Conservation (phyloP, 2,888 invertebrate species). For the Phortica okadai region DNA sequence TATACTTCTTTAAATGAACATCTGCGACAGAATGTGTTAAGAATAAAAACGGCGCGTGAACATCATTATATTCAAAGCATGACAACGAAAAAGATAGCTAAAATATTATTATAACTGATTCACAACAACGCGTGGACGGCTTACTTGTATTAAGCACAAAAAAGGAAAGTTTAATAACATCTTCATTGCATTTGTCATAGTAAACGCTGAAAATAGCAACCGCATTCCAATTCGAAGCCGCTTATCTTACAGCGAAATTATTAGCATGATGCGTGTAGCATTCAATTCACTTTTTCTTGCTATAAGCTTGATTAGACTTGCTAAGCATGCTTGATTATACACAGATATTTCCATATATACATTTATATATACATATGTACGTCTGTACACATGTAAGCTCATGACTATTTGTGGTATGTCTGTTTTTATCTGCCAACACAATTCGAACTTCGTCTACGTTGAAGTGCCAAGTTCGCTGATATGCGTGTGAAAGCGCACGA, state of each 20-base stretch:
- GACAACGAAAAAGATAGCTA: too few species aligned
- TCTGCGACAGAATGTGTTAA: too few species aligned
- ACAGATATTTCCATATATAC: neutral
- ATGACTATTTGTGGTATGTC: neutral
- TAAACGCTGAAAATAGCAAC: too few species aligned
- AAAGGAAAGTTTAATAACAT: too few species aligned
- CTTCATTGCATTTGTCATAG: too few species aligned
- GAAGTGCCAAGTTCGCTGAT: conserved; percentile 17
- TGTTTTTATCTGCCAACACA: conserved; percentile 2
- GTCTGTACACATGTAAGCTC: neutral
- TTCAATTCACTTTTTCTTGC: neutral
- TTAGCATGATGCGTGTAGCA: neutral
- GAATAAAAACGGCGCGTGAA: too few species aligned
- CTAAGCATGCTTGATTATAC: neutral
- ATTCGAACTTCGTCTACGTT: neutral
- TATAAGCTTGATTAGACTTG: conserved; percentile 14
- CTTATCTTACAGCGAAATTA: conserved; percentile 12
- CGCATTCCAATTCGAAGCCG: neutral
- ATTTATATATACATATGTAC: neutral
- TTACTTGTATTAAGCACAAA: too few species aligned
- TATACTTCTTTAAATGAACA: too few species aligned
- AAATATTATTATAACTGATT: too few species aligned
- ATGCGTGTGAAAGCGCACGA: conserved; percentile 32
- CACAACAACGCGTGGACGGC: too few species aligned
- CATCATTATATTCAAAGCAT: too few species aligned